phyloP scores from a whole-genome alignment of 2,888 invertebrate species.

The Tinea semifulvella region DNA sequence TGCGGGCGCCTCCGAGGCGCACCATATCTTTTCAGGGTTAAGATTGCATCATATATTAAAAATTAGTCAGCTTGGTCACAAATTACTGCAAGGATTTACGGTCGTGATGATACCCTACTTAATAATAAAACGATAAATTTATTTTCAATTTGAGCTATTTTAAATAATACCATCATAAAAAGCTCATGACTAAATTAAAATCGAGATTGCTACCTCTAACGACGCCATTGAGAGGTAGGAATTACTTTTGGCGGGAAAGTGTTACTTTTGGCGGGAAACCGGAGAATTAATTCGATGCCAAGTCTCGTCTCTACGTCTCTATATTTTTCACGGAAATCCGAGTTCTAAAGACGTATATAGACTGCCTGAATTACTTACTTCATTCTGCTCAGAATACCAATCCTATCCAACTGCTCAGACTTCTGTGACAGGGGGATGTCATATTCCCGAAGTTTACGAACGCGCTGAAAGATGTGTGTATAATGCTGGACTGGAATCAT shows the following conservation, averaged over 20 bases:
- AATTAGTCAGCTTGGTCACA: too few species aligned
- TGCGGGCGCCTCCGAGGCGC: too few species aligned
- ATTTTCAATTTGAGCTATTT: constrained; percentile 1
- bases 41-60: too few species aligned
- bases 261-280: constrained; percentile 1
- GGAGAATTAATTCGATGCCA: background rate
- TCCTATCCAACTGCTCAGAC: background rate
- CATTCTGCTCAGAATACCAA: background rate
- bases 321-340: constrained; percentile 5
- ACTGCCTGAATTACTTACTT: background rate
- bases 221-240: background rate
- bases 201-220: constrained; percentile 6
- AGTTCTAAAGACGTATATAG: background rate
- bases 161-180: background rate
- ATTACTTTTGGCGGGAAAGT: constrained; percentile 5
- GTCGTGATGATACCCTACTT: too few species aligned
- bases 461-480: too few species aligned
- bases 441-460: too few species aligned
- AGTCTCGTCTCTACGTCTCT: background rate
- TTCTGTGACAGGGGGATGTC: too few species aligned
- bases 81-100: too few species aligned
- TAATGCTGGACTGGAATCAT: too few species aligned
- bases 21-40: too few species aligned
- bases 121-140: too few species aligned
- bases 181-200: constrained; percentile 5